Conservation (phyloP, 2,797 vertebrate species). For the Hipposideros larvatus region DNA sequence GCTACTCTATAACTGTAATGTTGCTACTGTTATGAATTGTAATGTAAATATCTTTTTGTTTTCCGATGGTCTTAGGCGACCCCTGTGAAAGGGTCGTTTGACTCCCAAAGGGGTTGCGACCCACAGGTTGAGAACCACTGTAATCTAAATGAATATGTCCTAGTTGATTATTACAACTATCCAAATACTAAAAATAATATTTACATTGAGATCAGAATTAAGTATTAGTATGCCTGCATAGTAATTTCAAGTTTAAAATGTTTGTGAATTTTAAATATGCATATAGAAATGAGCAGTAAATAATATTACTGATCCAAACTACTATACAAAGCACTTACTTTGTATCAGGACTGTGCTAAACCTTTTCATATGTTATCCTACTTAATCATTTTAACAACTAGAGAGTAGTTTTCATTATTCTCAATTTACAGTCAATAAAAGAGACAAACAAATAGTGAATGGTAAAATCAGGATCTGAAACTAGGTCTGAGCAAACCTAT, state of each 20-base stretch:
- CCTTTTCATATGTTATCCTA: neutral
- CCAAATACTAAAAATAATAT: constrained; percentile 28
- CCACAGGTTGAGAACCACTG: no score
- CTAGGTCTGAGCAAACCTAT: neutral
- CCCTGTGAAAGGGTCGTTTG: no score
- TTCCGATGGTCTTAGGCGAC: no score
- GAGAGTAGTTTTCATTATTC: neutral
- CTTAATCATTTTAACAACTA: neutral
- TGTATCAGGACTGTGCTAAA: neutral
- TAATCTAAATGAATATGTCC: neutral
- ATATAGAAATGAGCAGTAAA: neutral
- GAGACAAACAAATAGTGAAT: neutral
- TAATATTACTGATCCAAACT: neutral
- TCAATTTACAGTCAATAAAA: neutral
- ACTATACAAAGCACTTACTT: neutral
- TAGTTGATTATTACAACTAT: neutral
- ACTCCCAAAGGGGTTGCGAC: no score
- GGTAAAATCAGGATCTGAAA: neutral
- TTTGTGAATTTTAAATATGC: neutral
- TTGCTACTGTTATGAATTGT: no score
- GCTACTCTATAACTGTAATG: no score
- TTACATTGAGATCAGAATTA: constrained; percentile 33
- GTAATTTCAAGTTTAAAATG: neutral
- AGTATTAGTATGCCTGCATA: neutral
- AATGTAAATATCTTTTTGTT: no score